phyloP scores from a whole-genome alignment of 2,888 invertebrate species.

The Noctua fimbriata region DNA sequence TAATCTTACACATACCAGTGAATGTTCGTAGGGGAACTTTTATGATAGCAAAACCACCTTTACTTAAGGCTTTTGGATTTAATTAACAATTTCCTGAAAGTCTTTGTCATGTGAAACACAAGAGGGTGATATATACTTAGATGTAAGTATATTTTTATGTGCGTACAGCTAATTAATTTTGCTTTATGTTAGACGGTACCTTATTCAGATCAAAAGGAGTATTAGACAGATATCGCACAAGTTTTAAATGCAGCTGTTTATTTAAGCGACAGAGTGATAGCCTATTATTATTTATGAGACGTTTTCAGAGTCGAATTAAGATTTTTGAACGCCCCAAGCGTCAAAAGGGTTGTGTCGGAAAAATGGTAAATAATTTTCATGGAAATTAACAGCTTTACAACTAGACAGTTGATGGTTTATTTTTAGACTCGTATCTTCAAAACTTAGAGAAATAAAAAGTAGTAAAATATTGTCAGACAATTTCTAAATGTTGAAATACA shows the following conservation, averaged over 20 bases:
- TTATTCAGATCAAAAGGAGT: conserved; percentile 14
- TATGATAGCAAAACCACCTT: conserved; percentile 81
- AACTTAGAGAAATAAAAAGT: not conserved
- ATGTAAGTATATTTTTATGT: conserved; percentile 63
- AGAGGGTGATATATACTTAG: conserved; percentile 65
- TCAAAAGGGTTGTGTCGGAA: conserved; percentile 37
- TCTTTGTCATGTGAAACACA: conserved; percentile 73
- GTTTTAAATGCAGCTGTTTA: conserved; percentile 49
- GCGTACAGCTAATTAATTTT: conserved; percentile 42
- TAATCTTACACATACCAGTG: conserved; percentile 71
- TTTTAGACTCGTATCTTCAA: not conserved
- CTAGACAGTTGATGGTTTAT: conserved; percentile 12
- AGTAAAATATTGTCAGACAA: not conserved
- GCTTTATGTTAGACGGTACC: conserved; percentile 18
- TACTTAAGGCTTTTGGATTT: conserved; percentile 79
- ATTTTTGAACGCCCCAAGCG: conserved; percentile 52
- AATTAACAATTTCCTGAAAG: conserved; percentile 81
- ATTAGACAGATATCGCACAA: conserved; percentile 31
- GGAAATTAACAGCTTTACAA: conserved; percentile 14
- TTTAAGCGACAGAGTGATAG: conserved; percentile 48
- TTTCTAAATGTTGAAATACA: not conserved
- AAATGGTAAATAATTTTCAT: conserved; percentile 48
- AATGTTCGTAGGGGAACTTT: conserved; percentile 78
- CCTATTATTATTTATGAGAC: conserved; percentile 62
- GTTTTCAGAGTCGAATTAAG: conserved; percentile 53